phyloP scores from a whole-genome alignment of 2,797 vertebrate species.

The Ibycter americanus region DNA sequence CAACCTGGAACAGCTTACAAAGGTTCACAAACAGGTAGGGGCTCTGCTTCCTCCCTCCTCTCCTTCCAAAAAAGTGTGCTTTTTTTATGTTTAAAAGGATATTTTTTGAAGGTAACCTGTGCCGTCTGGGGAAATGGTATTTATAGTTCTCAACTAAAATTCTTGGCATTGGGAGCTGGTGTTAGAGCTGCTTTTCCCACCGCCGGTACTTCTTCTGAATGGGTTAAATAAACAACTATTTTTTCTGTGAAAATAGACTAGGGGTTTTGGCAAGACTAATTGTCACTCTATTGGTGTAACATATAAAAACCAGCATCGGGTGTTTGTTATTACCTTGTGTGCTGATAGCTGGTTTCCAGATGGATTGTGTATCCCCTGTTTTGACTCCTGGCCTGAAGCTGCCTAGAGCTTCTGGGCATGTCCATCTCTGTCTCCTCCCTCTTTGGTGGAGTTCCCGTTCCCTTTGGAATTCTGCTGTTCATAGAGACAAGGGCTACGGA shows the following conservation, averaged over 20 bases:
- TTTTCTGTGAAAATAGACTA: neutral
- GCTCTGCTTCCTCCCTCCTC: neutral
- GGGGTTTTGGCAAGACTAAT: neutral
- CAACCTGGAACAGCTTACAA: slow-evolving; percentile 96
- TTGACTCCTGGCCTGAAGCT: neutral
- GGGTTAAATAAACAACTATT: neutral
- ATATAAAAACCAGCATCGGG: neutral
- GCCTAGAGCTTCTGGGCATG: neutral
- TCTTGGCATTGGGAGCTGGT: neutral
- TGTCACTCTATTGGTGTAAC: neutral
- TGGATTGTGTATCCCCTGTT: neutral
- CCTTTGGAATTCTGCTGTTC: neutral
- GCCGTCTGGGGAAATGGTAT: neutral
- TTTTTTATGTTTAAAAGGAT: neutral
- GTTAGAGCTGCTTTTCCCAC: neutral
- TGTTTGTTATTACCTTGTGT: neutral
- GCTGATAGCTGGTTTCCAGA: neutral
- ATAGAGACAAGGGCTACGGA: neutral
- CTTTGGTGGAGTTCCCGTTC: neutral
- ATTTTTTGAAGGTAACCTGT: neutral
- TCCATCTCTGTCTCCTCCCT: neutral
- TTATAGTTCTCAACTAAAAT: neutral
- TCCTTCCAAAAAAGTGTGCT: neutral
- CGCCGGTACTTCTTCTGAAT: neutral
- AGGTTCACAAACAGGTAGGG: slow-evolving; percentile 92